Base-by-base conservation (phyloP, 1,140 invertebrate genomes). In the Cherax destructor region DNA sequence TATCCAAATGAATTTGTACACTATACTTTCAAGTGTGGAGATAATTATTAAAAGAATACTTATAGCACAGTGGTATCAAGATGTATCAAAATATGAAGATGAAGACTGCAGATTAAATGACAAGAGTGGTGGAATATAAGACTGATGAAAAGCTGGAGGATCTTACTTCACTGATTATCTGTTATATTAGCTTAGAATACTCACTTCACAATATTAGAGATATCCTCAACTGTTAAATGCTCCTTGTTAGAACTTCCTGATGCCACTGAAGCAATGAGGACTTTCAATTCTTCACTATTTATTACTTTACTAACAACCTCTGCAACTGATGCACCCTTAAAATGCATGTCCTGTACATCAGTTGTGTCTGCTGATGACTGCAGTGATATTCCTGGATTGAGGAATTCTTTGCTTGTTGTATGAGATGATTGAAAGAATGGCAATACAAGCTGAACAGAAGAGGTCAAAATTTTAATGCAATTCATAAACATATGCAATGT, bases 271-370 rank as follows among this genome's bases (percentile, higher is more conserved):
- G 89, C 83, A 79, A 91, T 86, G 30, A 91, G 83, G 13, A 13
- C 74, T 50, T 79, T 86, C 72, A 91, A 41, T 69, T 91, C 83
- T 0, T 65, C 61, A 72, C 89, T 91, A n/a, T 69, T 69, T 83
- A 91, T 24, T 24, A 91, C 89, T 80, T 59, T 56, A 30, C 74
- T 61, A 9, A 86, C 89, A 78, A 91, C 69, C 49, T 91, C 89
- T 47, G 59, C 89, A 41, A 91, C 56, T 10, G 83, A 85, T 11
- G 61, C 16, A 41, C 81, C 49, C 2, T 47, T 59, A 18, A 85
- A 9, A 80, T 56, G 30, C 10, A 80, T 72, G 7, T 65, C 30
- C 9, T 72, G 41, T 16, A 47, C 78, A 41, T 41, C 30, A 1
- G 6, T 6, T 18, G 21, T 69, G 47, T 83, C 13, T 47, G 21